Evolutionary conservation across 1,140 invertebrate species (phyloP), one percentile per base, ranked within the genome.

Genomic region (Tetragnatha versicolor): DNA sequence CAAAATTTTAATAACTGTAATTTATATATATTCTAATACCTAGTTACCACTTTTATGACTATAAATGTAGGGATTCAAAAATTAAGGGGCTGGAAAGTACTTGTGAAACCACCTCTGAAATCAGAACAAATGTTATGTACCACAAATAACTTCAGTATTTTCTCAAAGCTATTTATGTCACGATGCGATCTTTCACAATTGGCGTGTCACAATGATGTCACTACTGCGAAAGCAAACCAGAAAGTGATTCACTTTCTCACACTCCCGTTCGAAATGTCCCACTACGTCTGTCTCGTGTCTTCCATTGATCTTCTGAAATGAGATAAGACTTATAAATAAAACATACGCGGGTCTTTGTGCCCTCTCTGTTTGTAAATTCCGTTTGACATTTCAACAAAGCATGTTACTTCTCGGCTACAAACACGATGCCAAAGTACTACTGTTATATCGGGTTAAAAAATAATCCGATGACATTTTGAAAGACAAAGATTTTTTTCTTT

Each of bases 371-470:
- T n/a, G 14, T 61, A 61, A 61, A 61, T 61, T 61, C 58, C 29
- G 2, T 61, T 31, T 61, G 58, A 61, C 58, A 61, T 61, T 61
- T 61, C 17, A n/a, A 33, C 58, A 35, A 61, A 61, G 58, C 2
- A 20, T 61, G 58, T 61, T 61, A 61, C 29, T 61, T n/a, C n/a
- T 33, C 3, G 37, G 37, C 29, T 61, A 5, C 31, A 61, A 61
- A 61, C 20, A 35, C 29, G 29, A 37, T 61, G 58, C 37, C 58
- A 31, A 31, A 61, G 35, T 35, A 35, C 58, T 35, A n/a, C n/a
- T n/a, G 58, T 61, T 61, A 61, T 33, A 14, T 17, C 4, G 33
- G 37, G 35, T 63, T 63, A 37, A 63, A 63, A 27, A 63, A 63
- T 27, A 63, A 63, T 25, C 20, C 60, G 20, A 63, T 42, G 37